Evolutionary conservation across 1,140 invertebrate genomes (phyloP), one percentile per base, ranked within the genome.

Genomic region (Ooceraea biroi): DNA sequence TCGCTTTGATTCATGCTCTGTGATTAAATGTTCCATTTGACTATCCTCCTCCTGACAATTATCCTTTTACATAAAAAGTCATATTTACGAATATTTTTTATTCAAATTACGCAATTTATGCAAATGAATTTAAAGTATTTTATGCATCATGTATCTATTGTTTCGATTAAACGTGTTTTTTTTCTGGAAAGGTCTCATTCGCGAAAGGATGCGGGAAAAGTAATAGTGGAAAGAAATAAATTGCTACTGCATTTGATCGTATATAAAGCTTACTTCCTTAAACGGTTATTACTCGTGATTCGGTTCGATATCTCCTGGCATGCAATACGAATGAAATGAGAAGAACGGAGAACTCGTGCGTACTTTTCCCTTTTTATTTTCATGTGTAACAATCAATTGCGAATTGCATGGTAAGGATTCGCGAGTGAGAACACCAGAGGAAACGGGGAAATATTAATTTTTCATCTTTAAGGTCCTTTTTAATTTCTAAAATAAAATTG

Each of bases 261-360:
- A 90, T 87, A 86, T 90, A 89, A 89, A 82, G 89, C 89, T 90
- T 88, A 88, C 72, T 63, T 65, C 48, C 88, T 89, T 84, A 85
- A 90, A 89, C 89, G 84, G 85, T 89, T 89, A 90, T 89, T 89
- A 89, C 86, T 85, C 84, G 87, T 86, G 89, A 90, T 90, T 90
- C 86, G 87, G 84, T 83, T 82, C 83, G 71, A 83, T 77, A 63
- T 83, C 44, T 83, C 22, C 58, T 36, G 46, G 72, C 30, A 30
- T 60, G 36, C 48, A 27, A 82, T 82, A 68, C 48, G 63, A 57
- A 36, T 36, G 77, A 84, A 84, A 84, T 69, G 63, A 58, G 50
- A 69, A 44, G 30, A 48, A 77, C 30, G 25, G 63, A 57, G 58
- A 52, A 44, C 19, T 68, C 65, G 36, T 41, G 30, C 30, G 30